Conservation (phyloP, 2,888 invertebrate species). For the Leptothorax acervorum region DNA sequence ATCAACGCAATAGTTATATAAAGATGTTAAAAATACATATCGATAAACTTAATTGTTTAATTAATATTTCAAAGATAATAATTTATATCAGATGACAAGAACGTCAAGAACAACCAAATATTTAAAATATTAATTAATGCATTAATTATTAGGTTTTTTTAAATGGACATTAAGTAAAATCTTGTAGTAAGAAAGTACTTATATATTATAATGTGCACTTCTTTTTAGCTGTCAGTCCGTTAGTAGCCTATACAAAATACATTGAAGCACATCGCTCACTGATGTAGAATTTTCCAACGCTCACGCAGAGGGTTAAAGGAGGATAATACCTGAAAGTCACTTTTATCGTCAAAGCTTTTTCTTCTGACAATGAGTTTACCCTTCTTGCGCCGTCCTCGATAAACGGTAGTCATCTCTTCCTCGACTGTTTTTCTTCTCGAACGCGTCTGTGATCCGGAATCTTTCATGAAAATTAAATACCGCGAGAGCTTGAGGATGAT, state of each 20-base stretch:
- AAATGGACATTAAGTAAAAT: neutral
- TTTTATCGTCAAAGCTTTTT: conserved; percentile 6
- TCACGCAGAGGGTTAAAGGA: neutral
- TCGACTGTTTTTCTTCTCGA: conserved; percentile 35
- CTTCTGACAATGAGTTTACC: conserved; percentile 9
- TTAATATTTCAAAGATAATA: neutral
- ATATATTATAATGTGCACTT: neutral
- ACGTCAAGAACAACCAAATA: neutral
- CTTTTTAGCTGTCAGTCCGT: neutral
- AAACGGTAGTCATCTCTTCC: conserved; percentile 32
- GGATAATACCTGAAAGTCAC: conserved; percentile 27
- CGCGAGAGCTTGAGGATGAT: conserved; percentile 38
- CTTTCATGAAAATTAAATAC: conserved; percentile 63
- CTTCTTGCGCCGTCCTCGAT: conserved; percentile 32
- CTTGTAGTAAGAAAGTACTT: neutral
- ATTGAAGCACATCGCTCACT: neutral
- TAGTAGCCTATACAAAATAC: conserved; percentile 2
- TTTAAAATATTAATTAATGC: neutral
- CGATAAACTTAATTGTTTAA: neutral
- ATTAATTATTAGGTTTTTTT: neutral
- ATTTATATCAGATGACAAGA: neutral
- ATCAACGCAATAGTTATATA: neutral
- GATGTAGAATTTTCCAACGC: conserved; percentile 4
- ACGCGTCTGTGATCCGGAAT: conserved; percentile 29
- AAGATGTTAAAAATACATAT: neutral